phyloP scores from a whole-genome alignment of 2,797 vertebrate species.

The Delichon dasypus region DNA sequence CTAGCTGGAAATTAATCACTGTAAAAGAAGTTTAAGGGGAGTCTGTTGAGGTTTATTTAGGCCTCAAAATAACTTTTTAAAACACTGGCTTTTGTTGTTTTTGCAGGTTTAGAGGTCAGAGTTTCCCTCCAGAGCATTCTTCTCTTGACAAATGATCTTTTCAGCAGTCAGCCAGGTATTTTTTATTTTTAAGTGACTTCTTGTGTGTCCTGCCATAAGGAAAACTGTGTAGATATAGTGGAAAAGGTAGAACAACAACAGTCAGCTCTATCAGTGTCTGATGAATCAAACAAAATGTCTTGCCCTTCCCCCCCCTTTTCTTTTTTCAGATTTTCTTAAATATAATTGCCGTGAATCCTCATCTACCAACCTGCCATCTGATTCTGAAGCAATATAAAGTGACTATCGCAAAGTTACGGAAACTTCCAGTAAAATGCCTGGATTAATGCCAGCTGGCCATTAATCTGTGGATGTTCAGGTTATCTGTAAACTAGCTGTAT shows the following conservation, averaged over 20 bases:
- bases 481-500: not conserved
- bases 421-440: not conserved
- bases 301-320: not conserved
- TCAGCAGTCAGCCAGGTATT: slow-evolving; percentile 50
- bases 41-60: slow-evolving; percentile 67
- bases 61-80: slow-evolving; percentile 61
- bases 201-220: slow-evolving; percentile 55
- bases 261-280: not conserved
- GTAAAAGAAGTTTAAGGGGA: slow-evolving; percentile 55
- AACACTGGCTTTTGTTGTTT: slow-evolving; percentile 57
- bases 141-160: slow-evolving; percentile 57
- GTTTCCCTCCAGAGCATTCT: slow-evolving; percentile 60
- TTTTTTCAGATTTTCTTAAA: not conserved
- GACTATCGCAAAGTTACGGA: not conserved
- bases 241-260: not conserved
- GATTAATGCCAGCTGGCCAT: not conserved
- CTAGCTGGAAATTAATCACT: slow-evolving; percentile 59
- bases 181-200: slow-evolving; percentile 56
- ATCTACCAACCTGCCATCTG: not conserved
- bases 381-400: not conserved
- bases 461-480: not conserved
- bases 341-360: not conserved
- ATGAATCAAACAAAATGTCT: not conserved
- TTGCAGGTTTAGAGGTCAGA: slow-evolving; percentile 65
- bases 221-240: not conserved